Percentiles rank a stretch among this genome's conserved stretches.
Conservation (phyloP, 1,140 invertebrate genomes). For the Carcinoscorpius rotundicauda region DNA sequence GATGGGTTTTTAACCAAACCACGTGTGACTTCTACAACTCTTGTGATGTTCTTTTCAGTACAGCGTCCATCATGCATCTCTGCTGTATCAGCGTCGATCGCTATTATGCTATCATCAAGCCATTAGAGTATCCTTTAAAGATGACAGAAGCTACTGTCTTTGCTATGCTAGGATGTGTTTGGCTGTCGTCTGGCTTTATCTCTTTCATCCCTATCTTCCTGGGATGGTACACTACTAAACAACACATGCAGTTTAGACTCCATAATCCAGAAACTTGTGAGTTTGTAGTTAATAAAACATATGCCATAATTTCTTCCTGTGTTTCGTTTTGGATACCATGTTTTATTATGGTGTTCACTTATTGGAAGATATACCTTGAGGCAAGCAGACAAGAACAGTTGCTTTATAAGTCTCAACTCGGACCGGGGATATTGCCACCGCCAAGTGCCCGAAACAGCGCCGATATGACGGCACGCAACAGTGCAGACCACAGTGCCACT, state of each 20-base stretch:
- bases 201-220: conserved; percentile 90
- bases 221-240: conserved; percentile 79
- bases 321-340: conserved; percentile 96
- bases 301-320: conserved; percentile 79
- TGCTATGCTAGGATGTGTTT: conserved; percentile 80
- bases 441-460: conserved; percentile 9
- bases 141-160: conserved; percentile 78
- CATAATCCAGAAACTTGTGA: conserved; percentile 60
- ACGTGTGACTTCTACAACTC: conserved; percentile 93
- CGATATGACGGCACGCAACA: conserved; percentile 3
- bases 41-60: conserved; percentile 88
- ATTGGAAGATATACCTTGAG: conserved; percentile 77
- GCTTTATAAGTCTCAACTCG: conserved; percentile 47
- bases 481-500: conserved; percentile 14
- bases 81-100: conserved; percentile 89
- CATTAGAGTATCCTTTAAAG: conserved; percentile 72
- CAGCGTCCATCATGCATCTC: conserved; percentile 83
- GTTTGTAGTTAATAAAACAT: conserved; percentile 78
- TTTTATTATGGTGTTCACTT: conserved; percentile 87
- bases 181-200: conserved; percentile 81
- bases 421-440: conserved; percentile 10
- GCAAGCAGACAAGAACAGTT: conserved; percentile 83
- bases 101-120: conserved; percentile 77
- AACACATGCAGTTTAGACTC: conserved; percentile 48
- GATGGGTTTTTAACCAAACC: conserved; percentile 71